Base-by-base conservation (phyloP, 2,888 invertebrate species). In the Acronicta leporina region DNA sequence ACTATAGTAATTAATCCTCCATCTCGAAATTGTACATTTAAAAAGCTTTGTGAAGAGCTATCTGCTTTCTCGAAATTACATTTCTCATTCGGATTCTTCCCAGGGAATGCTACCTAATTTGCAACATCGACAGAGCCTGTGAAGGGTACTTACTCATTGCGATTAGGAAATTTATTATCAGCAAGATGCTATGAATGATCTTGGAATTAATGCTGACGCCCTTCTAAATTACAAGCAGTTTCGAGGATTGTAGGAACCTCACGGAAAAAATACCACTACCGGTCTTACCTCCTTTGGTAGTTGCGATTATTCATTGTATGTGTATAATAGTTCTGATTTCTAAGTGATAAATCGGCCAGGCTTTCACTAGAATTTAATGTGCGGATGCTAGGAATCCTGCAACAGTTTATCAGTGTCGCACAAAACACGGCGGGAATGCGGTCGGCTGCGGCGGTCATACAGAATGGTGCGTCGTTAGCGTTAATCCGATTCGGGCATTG, bases 391-490 rank as follows among this genome's bases (percentile, higher is more conserved):
- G 70, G 57, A 56, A 62, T 63, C 51, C 58, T 77, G 75, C 65
- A 69, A 64, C 70, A 73, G 87, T 88, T 87, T 85, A 86, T 87
- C 87, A 84, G 84, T 83, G 85, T 83, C 80, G 79, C 63, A 63
- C 75, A 77, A 81, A 75, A 77, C 77, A 75, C 77, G 69, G 76
- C 73, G 77, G 77, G 84, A 81, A 82, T 84, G 87, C 80, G 79
- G 75, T 79, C 77, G 76, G 73, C 75, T 81, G 81, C 80, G 79
- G 81, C 68, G 77, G 75, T 77, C 77, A 72, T 80, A 77, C 81
- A 90, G 92, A 92, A 92, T 92, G 86, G 91, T 83, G 85, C 87
- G 88, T 93, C 92, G 92, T 93, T 93, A 93, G 89, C 83, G 86
- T 81, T 92, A 92, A 92, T 92, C 91, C 86, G 87, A 92, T 92